Percentiles rank a stretch among this genome's conserved stretches.
phyloP scores from a whole-genome alignment of 2,888 invertebrate species.

The Nomada lathburiana region DNA sequence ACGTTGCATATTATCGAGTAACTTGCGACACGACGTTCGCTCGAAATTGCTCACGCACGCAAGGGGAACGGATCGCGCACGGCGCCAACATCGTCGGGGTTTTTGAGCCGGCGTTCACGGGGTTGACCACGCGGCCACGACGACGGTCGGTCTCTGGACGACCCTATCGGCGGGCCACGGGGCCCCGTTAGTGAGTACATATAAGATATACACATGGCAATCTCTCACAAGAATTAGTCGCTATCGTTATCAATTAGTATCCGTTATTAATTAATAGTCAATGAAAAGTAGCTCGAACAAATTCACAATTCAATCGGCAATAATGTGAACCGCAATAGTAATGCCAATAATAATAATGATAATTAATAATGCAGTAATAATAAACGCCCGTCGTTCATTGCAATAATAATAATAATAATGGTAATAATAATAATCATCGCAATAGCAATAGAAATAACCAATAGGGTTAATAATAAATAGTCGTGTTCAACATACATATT shows the following conservation, averaged over 20 bases:
- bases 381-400: slow-evolving; percentile 20
- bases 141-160: slow-evolving; percentile 51
- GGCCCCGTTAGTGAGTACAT: slow-evolving; percentile 83
- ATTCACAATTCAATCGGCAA: slow-evolving; percentile 74
- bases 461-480: slow-evolving; percentile 78
- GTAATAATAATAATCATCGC: slow-evolving; percentile 58
- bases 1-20: slow-evolving; percentile 25
- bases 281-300: slow-evolving; percentile 77
- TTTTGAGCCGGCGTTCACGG: slow-evolving; percentile 80
- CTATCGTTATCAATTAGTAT: slow-evolving; percentile 83
- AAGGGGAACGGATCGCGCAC: slow-evolving; percentile 53
- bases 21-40: slow-evolving; percentile 45
- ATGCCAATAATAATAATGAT: slow-evolving; percentile 55
- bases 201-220: slow-evolving; percentile 84
- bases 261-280: slow-evolving; percentile 82
- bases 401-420: slow-evolving; percentile 66
- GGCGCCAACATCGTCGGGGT: slow-evolving; percentile 77
- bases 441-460: slow-evolving; percentile 64
- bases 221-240: slow-evolving; percentile 84
- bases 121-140: slow-evolving; percentile 74
- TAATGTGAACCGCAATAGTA: slow-evolving; percentile 66
- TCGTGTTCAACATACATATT: slow-evolving; percentile 78
- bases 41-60: slow-evolving; percentile 30
- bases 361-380: slow-evolving; percentile 55
- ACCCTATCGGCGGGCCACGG: slow-evolving; percentile 72